phyloP scores from a whole-genome alignment of 1,140 invertebrate species.

The Ceratosolen solmsi region DNA sequence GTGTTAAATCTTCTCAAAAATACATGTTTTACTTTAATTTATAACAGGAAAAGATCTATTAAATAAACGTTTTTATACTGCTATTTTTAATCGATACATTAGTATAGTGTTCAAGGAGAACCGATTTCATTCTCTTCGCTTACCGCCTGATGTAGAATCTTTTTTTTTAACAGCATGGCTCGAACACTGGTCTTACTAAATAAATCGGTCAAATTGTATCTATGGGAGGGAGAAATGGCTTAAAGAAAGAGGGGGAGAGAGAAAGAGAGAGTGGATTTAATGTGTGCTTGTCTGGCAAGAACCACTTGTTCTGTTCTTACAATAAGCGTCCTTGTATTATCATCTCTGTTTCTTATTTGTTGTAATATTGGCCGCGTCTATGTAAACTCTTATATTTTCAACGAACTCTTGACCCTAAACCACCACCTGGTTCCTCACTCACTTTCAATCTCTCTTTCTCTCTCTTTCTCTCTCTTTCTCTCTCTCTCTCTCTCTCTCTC shows the following conservation, averaged over 20 bases:
- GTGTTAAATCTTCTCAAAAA: too few relatives aligned
- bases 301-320: slow-evolving; percentile 33
- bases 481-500: neutral
- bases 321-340: neutral
- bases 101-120: too few relatives aligned
- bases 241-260: too few relatives aligned
- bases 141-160: too few relatives aligned
- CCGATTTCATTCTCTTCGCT: too few relatives aligned
- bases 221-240: neutral
- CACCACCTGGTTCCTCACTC: too few relatives aligned
- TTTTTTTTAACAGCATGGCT: neutral
- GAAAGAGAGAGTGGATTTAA: neutral
- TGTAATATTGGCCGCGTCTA: slow-evolving; percentile 4
- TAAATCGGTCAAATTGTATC: neutral
- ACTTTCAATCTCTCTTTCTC: neutral
- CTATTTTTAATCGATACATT: too few relatives aligned
- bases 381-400: neutral
- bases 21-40: too few relatives aligned
- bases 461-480: neutral
- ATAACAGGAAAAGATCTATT: too few relatives aligned
- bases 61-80: too few relatives aligned
- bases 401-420: neutral
- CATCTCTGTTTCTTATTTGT: neutral
- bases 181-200: neutral
- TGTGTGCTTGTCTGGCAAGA: slow-evolving; percentile 11